Conservation (phyloP, 2,888 invertebrate genomes). For the Dicranocentrus wangi region DNA sequence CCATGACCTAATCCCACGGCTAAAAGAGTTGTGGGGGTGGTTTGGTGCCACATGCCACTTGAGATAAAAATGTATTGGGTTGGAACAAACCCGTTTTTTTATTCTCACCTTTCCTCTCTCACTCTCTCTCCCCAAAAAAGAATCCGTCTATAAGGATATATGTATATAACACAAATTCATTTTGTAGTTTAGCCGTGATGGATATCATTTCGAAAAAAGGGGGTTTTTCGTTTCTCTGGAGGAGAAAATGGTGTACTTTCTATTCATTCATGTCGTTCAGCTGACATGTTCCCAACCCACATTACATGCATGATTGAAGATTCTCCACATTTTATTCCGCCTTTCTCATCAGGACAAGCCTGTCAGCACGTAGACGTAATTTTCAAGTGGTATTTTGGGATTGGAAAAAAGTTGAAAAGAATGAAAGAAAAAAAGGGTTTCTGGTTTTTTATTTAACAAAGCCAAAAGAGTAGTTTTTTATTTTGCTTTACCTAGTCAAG, state of each 20-base stretch:
- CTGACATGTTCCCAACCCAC: slow-evolving; percentile 37
- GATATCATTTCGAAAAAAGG: slow-evolving; percentile 7
- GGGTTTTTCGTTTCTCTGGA: neutral
- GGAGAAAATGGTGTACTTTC: slow-evolving; percentile 8
- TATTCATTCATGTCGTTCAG: slow-evolving; percentile 47
- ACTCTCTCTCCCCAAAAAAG: neutral
- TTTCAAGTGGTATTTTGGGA: too few relatives aligned
- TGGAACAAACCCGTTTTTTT: too few relatives aligned
- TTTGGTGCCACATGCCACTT: slow-evolving; percentile 7
- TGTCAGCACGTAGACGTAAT: too few relatives aligned
- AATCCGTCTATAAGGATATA: too few relatives aligned
- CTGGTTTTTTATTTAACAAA: too few relatives aligned
- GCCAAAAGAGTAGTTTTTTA: too few relatives aligned
- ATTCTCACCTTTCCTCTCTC: slow-evolving; percentile 3
- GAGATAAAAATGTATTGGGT: slow-evolving; percentile 32
- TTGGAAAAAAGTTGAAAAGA: too few relatives aligned
- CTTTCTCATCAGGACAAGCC: neutral
- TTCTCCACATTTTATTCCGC: neutral
- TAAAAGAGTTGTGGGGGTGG: slow-evolving; percentile 24
- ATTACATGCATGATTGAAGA: slow-evolving; percentile 45
- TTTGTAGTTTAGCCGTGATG: neutral
- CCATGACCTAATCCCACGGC: slow-evolving; percentile 31
- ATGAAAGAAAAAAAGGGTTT: too few relatives aligned
- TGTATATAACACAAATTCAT: too few relatives aligned
- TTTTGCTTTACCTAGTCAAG: too few relatives aligned